These are phyloP conservation scores for Bombus difficillimus DNA, from an alignment of 1,140 invertebrate genomes.

Conservation along the genomic window DNA sequence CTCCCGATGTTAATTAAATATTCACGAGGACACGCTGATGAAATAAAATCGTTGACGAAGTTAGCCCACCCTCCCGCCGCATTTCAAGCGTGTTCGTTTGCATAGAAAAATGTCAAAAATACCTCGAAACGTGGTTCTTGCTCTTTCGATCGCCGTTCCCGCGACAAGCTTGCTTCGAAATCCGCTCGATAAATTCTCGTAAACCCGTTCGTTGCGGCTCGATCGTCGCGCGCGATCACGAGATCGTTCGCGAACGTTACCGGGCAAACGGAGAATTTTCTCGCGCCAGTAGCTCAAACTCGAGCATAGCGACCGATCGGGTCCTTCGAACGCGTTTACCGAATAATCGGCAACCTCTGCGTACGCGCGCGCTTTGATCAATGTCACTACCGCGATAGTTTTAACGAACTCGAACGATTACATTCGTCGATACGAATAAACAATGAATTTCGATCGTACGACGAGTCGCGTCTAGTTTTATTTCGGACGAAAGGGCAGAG, in stretches of 20 bases:
- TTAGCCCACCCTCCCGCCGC: neutral
- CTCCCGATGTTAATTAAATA: constrained; percentile 22
- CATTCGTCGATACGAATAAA: neutral
- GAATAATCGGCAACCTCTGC: neutral
- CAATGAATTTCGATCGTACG: neutral
- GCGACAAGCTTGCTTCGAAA: neutral
- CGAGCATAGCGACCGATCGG: neutral
- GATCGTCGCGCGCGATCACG: too few relatives aligned
- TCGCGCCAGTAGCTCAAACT: neutral
- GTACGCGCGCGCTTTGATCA: neutral
- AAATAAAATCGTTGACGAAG: constrained; percentile 5
- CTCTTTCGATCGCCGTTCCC: neutral
- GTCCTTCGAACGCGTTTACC: neutral
- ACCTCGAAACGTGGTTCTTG: neutral
- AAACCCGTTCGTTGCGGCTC: neutral
- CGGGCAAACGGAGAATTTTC: neutral
- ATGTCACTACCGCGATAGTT: neutral
- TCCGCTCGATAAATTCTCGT: neutral
- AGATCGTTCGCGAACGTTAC: neutral
- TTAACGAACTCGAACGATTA: neutral
- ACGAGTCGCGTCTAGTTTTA: neutral
- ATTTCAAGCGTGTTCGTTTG: neutral
- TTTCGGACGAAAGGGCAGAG: neutral
- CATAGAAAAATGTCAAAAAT: neutral
- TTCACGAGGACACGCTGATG: neutral